Percentiles rank a stretch among this genome's conserved stretches.
Conservation (phyloP, 2,797 vertebrate genomes). For the Monodelphis domestica region DNA sequence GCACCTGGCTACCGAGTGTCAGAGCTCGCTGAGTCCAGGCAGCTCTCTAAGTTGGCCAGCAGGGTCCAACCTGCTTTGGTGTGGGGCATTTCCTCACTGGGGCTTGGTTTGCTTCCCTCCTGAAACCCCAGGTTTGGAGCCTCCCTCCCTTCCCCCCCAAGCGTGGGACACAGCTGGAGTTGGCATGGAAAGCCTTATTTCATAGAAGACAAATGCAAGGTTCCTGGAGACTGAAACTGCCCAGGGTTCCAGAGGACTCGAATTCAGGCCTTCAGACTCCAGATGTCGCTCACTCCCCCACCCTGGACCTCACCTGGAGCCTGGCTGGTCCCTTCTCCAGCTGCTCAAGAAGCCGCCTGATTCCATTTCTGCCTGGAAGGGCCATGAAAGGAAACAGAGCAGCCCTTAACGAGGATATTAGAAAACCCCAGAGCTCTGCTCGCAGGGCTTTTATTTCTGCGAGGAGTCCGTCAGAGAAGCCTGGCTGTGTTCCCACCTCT, state of each 20-base stretch:
- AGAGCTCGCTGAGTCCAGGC: not conserved
- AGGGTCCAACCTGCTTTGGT: not conserved
- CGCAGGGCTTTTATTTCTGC: constrained; percentile 31
- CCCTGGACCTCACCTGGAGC: not conserved
- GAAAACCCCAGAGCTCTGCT: constrained; percentile 69
- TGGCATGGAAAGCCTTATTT: not conserved
- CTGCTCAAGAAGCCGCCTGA: constrained; percentile 49
- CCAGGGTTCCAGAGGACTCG: not conserved
- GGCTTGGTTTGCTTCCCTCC: not conserved
- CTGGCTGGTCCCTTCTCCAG: not conserved
- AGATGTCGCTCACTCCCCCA: not conserved
- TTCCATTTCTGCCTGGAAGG: constrained; percentile 50
- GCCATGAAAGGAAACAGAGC: constrained; percentile 57
- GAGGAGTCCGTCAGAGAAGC: not conserved
- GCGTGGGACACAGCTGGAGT: not conserved
- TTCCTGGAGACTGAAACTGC: not conserved
- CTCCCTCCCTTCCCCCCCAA: not conserved
- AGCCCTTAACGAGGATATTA: constrained; percentile 60
- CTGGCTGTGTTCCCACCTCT: not conserved
- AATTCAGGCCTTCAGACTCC: not conserved
- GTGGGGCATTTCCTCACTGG: not conserved
- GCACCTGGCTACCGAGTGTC: not conserved
- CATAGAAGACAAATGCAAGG: not conserved
- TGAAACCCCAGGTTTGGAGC: not conserved
- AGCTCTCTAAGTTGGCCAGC: not conserved